These are phyloP conservation scores for Bicyclus anynana DNA, from an alignment of 1,140 invertebrate species.

Conservation along the genomic window DNA sequence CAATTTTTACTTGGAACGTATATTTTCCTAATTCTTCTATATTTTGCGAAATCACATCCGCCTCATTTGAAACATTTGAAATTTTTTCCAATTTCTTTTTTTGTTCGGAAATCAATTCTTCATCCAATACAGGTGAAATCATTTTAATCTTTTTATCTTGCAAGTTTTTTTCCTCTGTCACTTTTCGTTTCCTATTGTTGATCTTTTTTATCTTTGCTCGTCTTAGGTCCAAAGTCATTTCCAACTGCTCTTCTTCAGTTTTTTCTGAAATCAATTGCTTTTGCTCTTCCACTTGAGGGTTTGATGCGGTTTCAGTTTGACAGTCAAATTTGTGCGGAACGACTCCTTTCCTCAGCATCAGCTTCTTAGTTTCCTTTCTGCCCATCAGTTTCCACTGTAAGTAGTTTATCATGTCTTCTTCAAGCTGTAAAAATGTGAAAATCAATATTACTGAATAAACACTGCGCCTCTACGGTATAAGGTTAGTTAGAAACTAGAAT, in stretches of 20 bases:
- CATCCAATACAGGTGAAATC: neutral
- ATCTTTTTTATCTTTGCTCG: neutral
- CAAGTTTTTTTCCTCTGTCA: no score
- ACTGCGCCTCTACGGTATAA: no score
- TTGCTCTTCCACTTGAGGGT: no score
- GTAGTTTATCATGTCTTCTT: constrained; percentile 13
- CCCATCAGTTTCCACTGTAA: constrained; percentile 10
- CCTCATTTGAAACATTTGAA: neutral
- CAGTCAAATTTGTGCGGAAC: constrained; percentile 13
- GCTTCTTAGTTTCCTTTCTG: neutral
- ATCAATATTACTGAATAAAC: neutral
- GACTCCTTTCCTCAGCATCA: constrained; percentile 4
- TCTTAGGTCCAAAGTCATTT: neutral
- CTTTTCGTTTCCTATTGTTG: no score
- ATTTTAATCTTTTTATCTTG: no score
- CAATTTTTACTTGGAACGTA: neutral
- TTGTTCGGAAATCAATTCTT: neutral
- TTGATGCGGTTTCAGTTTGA: no score
- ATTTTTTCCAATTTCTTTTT: neutral
- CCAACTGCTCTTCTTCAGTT: neutral
- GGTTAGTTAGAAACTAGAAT: no score
- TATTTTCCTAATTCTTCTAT: neutral
- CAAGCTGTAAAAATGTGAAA: constrained; percentile 3
- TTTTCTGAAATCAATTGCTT: no score
- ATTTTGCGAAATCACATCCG: neutral